A percentile compares a stretch with the other conserved stretches of the same genome.
Evolutionary conservation across 1,140 invertebrate genomes (phyloP).

Genomic region (Bombus soroeensis): DNA sequence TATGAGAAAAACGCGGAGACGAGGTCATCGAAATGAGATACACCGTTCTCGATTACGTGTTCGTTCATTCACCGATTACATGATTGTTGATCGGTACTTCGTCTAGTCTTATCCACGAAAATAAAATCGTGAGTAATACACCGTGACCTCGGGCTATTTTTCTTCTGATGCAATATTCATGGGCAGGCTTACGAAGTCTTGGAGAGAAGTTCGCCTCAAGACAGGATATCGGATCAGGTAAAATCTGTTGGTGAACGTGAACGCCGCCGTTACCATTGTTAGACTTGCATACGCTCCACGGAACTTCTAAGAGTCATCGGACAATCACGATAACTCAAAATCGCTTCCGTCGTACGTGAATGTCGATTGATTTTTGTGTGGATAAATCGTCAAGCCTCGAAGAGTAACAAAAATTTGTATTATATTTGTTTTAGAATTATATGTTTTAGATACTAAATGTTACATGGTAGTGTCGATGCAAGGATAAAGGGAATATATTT

Average conservation of each 20-base stretch:
- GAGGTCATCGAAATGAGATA: not conserved
- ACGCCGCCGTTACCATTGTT: not conserved
- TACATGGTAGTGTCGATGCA: too few relatives aligned
- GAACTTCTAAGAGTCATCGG: not conserved
- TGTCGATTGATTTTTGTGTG: not conserved
- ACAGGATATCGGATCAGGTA: constrained; percentile 40
- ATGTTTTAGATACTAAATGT: too few relatives aligned
- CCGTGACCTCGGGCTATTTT: constrained; percentile 23
- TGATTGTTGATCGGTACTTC: not conserved
- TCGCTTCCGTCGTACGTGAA: not conserved
- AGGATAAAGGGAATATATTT: too few relatives aligned
- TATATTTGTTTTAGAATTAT: too few relatives aligned
- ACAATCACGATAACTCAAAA: not conserved
- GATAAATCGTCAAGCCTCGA: too few relatives aligned
- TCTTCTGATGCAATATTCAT: constrained; percentile 44
- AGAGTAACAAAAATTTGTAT: too few relatives aligned
- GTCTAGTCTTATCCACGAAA: not conserved
- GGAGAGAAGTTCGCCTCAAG: not conserved
- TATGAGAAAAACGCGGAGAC: not conserved
- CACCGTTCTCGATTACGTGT: not conserved
- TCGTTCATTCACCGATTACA: not conserved
- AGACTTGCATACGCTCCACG: not conserved
- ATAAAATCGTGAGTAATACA: constrained; percentile 7
- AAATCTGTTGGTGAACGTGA: constrained; percentile 31
- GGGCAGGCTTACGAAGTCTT: not conserved